Conservation (phyloP, 2,113 vertebrate genomes). For the Sinocyclocheilus maitianheensis region DNA sequence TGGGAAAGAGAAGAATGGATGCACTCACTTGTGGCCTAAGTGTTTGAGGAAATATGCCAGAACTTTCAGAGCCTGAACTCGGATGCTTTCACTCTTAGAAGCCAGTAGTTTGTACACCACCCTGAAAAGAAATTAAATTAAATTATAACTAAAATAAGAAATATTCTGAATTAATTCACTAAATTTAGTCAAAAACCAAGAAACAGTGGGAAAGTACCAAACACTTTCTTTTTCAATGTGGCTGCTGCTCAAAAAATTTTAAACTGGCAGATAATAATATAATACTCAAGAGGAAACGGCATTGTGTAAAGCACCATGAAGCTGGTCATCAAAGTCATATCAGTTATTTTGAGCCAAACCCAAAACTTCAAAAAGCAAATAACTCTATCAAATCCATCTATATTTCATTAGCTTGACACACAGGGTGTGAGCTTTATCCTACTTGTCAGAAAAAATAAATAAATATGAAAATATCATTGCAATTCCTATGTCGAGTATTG, state of each 20-base stretch:
- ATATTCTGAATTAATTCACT: neutral
- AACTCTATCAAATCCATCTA: conserved; percentile 51
- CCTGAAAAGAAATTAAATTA: conserved; percentile 66
- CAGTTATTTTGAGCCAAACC: conserved; percentile 28
- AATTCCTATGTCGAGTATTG: conserved; percentile 40
- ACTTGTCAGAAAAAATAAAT: conserved; percentile 57
- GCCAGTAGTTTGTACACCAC: conserved; percentile 95
- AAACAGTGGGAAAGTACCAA: neutral
- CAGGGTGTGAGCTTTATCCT: conserved; percentile 48
- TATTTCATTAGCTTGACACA: conserved; percentile 60
- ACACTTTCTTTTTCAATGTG: neutral
- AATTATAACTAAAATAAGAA: neutral
- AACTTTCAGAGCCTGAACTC: conserved; percentile 95
- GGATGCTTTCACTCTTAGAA: conserved; percentile 95
- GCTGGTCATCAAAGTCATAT: conserved; percentile 41
- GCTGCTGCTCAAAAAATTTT: neutral
- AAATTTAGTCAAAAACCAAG: neutral
- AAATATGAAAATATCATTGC: conserved; percentile 56
- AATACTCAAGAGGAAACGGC: neutral
- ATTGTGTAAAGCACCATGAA: conserved; percentile 9
- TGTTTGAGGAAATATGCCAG: conserved; percentile 97
- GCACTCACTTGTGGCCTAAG: conserved; percentile 96
- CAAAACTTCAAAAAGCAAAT: conserved; percentile 46
- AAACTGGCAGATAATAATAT: conserved; percentile 26
- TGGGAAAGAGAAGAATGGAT: conserved; percentile 17